phyloP scores from a whole-genome alignment of 2,888 invertebrate genomes.

The Mechanitis messenoides region DNA sequence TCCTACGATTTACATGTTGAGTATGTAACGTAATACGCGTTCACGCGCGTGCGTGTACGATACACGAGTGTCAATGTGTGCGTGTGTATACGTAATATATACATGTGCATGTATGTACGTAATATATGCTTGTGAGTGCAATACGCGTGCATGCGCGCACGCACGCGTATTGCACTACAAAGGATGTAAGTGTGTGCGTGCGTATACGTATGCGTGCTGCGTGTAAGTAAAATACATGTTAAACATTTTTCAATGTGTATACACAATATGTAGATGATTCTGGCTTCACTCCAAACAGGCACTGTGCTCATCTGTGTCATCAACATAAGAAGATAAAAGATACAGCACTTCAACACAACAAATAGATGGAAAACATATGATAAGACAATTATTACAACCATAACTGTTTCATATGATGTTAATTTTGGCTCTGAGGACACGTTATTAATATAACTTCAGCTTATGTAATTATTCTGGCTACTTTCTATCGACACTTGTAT shows the following conservation, averaged over 20 bases:
- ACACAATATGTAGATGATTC: not conserved
- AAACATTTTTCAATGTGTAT: constrained; percentile 2
- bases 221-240: constrained; percentile 35
- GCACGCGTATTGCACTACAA: too few species aligned
- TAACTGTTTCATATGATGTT: constrained; percentile 52
- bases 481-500: constrained; percentile 31
- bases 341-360: constrained; percentile 5
- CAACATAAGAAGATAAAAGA: constrained; percentile 5
- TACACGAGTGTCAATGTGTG: not conserved
- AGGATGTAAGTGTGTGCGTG: constrained; percentile 20
- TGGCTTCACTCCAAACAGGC: not conserved
- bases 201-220: not conserved
- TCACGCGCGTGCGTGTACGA: constrained; percentile 27
- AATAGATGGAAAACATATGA: constrained; percentile 29
- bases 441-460: constrained; percentile 48
- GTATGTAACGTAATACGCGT: too few species aligned
- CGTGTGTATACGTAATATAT: too few species aligned
- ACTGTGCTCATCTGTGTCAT: not conserved
- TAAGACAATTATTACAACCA: constrained; percentile 61
- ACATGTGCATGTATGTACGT: too few species aligned
- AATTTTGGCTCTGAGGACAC: constrained; percentile 48
- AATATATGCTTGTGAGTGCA: constrained; percentile 22
- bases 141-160: not conserved
- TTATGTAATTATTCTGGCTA: constrained; percentile 47
- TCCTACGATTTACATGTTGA: too few species aligned